Percentiles rank a stretch among this genome's conserved stretches.
Evolutionary conservation across 1,140 invertebrate genomes (phyloP).

Genomic region (Drosophila grimshawi): DNA sequence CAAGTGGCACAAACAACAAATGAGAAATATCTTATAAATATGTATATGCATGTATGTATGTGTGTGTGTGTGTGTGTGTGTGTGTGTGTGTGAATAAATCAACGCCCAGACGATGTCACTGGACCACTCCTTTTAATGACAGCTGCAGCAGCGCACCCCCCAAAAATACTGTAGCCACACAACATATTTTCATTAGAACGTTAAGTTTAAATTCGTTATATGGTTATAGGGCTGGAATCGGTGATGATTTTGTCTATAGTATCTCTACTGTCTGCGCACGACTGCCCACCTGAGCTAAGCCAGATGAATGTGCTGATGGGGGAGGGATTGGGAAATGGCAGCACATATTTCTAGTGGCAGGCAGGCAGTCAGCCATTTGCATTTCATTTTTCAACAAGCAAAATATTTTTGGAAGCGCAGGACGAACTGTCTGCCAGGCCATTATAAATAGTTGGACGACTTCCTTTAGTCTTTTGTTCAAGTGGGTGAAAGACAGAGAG

Average conservation of each 20-base stretch:
- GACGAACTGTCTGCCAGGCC: constrained; percentile 38
- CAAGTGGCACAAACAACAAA: constrained; percentile 33
- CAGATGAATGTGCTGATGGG: constrained; percentile 38
- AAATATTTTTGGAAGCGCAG: constrained; percentile 56
- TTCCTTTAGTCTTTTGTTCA: constrained; percentile 74
- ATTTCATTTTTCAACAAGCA: constrained; percentile 79
- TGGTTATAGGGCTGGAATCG: not conserved
- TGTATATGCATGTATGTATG: constrained; percentile 11
- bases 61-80: not conserved
- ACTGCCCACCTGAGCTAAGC: constrained; percentile 51
- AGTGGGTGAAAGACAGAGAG: constrained; percentile 18
- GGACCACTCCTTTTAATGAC: constrained; percentile 71
- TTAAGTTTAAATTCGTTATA: constrained; percentile 46
- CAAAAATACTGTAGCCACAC: constrained; percentile 70
- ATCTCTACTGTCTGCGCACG: constrained; percentile 29
- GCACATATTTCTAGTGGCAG: constrained; percentile 65
- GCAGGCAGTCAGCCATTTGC: constrained; percentile 60
- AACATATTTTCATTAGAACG: constrained; percentile 72
- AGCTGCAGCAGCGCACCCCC: constrained; percentile 60
- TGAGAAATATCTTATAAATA: constrained; percentile 45
- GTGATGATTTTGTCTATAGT: constrained; percentile 1
- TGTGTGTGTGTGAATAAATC: constrained; percentile 49
- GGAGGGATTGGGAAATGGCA: constrained; percentile 42
- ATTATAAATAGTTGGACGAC: constrained; percentile 76
- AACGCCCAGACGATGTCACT: constrained; percentile 44